Conservation (phyloP, 1,140 invertebrate genomes). For the Lithobius niger region DNA sequence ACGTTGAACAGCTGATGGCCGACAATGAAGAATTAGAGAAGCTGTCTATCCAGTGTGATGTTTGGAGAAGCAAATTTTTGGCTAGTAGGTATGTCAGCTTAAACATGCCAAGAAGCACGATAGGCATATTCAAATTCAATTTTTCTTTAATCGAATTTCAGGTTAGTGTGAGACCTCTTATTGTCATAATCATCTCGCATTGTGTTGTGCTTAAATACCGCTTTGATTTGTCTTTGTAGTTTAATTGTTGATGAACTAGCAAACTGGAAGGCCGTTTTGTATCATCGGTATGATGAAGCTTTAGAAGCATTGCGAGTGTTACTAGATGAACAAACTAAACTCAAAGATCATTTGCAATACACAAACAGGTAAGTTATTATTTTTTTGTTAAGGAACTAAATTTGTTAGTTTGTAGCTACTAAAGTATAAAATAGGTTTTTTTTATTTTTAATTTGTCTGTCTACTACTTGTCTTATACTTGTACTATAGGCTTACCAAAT, state of each 20-base stretch:
- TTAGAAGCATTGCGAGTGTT: slow-evolving; percentile 19
- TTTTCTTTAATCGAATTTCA: neutral
- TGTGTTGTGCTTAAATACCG: neutral
- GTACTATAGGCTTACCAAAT: no score
- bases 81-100: slow-evolving; percentile 56
- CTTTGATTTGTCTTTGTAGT: slow-evolving; percentile 35
- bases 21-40: slow-evolving; percentile 87
- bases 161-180: neutral
- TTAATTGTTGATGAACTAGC: slow-evolving; percentile 82
- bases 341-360: no score
- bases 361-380: no score
- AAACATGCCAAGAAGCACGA: neutral
- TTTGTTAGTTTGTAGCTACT: no score
- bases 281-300: slow-evolving; percentile 26
- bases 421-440: no score
- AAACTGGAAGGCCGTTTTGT: slow-evolving; percentile 59
- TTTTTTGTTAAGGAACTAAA: no score
- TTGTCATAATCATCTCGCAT: neutral
- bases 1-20: slow-evolving; percentile 58
- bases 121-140: neutral
- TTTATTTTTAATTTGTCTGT: no score
- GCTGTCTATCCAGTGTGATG: slow-evolving; percentile 81
- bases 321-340: slow-evolving; percentile 14
- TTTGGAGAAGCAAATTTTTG: slow-evolving; percentile 89
- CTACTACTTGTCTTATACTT: no score